Percentiles rank a stretch among this genome's conserved stretches.
These are phyloP conservation scores for Patella vulgata DNA, from an alignment of 1,140 invertebrate genomes.

Conservation along the genomic window DNA sequence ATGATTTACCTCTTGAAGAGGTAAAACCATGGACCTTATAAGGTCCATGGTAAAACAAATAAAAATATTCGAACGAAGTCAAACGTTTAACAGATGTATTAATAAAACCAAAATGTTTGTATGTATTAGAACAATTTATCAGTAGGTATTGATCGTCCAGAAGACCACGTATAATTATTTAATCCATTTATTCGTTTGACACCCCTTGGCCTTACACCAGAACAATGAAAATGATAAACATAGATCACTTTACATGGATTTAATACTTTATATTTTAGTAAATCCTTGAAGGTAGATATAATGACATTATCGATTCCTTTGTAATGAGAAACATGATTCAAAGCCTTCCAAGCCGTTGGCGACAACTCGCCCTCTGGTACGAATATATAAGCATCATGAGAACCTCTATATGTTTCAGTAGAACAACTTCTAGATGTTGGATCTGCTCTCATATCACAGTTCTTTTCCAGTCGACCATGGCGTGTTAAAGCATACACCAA, in stretches of 20 bases:
- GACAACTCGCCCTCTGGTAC: background rate
- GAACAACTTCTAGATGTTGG: background rate
- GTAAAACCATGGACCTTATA: too few species aligned
- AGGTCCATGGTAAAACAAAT: too few species aligned
- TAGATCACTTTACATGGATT: conserved; percentile 10
- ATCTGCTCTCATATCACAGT: conserved; percentile 6
- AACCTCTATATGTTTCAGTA: background rate
- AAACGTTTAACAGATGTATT: too few species aligned
- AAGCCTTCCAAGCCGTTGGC: background rate
- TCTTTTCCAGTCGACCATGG: conserved; percentile 2
- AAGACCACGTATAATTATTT: too few species aligned
- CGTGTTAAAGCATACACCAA: conserved; percentile 7
- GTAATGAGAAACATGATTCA: background rate
- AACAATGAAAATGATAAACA: conserved; percentile 8
- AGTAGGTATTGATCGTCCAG: conserved; percentile 2
- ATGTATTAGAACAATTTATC: background rate
- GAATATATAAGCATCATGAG: conserved; percentile 10
- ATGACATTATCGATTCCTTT: conserved; percentile 5
- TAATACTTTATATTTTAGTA: background rate
- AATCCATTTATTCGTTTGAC: background rate
- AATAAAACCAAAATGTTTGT: too few species aligned
- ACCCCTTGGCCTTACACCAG: background rate
- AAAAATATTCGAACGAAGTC: too few species aligned
- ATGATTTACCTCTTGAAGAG: too few species aligned
- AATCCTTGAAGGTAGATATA: background rate